Conservation (phyloP, 2,888 invertebrate genomes). For the Troilus luridus region DNA sequence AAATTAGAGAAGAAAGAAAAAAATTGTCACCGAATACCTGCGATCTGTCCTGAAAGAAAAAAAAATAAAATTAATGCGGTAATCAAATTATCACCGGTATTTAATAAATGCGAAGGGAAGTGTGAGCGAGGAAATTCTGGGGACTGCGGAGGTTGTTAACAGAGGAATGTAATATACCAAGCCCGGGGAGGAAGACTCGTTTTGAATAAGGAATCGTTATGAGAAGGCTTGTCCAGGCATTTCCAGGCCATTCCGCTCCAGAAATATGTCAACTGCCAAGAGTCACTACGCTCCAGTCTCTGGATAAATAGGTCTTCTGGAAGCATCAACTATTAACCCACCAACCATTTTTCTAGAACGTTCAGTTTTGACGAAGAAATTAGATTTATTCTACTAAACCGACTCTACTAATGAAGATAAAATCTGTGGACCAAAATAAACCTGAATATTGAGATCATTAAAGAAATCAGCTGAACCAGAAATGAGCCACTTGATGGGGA, state of each 20-base stretch:
- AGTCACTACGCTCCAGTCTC: neutral
- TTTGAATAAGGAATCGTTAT: conserved; percentile 46
- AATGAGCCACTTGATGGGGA: no score
- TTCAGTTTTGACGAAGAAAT: neutral
- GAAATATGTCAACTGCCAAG: neutral
- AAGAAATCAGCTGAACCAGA: no score
- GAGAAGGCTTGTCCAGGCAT: conserved; percentile 13
- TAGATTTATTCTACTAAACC: no score
- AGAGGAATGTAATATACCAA: conserved; percentile 48
- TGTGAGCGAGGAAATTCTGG: conserved; percentile 11
- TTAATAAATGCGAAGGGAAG: conserved; percentile 10
- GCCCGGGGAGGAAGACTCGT: neutral
- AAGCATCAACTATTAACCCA: neutral
- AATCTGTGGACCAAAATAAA: no score
- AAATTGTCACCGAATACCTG: neutral
- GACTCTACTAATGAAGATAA: no score
- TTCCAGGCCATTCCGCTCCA: neutral
- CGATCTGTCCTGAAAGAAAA: neutral
- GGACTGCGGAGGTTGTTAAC: neutral
- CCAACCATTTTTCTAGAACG: neutral
- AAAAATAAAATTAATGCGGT: conserved; percentile 6
- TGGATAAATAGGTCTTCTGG: neutral
- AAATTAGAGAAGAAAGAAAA: neutral
- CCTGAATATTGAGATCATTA: no score
- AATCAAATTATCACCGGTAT: conserved; percentile 17